These are phyloP conservation scores for Phlogophora meticulosa DNA, from an alignment of 2,888 invertebrate species.

Conservation along the genomic window DNA sequence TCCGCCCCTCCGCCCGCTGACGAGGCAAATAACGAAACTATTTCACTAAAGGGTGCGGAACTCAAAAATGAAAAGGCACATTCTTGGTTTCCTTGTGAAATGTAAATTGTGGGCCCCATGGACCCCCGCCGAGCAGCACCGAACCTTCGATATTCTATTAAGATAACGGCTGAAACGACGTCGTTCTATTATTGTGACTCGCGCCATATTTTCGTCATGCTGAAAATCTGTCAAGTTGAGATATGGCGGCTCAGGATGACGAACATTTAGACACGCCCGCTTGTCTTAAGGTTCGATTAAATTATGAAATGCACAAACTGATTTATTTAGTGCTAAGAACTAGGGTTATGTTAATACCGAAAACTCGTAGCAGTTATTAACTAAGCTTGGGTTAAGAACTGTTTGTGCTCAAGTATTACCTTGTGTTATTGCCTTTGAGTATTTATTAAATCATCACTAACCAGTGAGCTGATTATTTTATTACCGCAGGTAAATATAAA, in stretches of 20 bases:
- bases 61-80: conserved; percentile 65
- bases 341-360: no score
- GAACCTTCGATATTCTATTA: conserved; percentile 86
- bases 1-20: conserved; percentile 37
- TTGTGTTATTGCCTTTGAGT: not conserved
- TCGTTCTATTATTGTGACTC: conserved; percentile 74
- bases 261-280: conserved; percentile 44
- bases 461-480: no score
- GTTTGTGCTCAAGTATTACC: not conserved
- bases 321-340: no score
- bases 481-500: not conserved
- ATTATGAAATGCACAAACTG: no score
- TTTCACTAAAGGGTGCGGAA: conserved; percentile 62
- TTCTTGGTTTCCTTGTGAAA: conserved; percentile 60
- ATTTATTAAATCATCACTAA: no score
- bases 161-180: conserved; percentile 79
- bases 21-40: conserved; percentile 63
- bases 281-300: no score
- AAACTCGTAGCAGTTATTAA: not conserved
- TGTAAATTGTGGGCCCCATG: conserved; percentile 64
- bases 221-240: conserved; percentile 83
- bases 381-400: no score
- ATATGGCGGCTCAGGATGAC: conserved; percentile 69
- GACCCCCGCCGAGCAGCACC: not conserved
- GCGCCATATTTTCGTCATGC: conserved; percentile 84